Evolutionary conservation across 2,797 vertebrate genomes (phyloP), one percentile per base, ranked within the genome.

Genomic region (Moxostoma hubbsi): DNA sequence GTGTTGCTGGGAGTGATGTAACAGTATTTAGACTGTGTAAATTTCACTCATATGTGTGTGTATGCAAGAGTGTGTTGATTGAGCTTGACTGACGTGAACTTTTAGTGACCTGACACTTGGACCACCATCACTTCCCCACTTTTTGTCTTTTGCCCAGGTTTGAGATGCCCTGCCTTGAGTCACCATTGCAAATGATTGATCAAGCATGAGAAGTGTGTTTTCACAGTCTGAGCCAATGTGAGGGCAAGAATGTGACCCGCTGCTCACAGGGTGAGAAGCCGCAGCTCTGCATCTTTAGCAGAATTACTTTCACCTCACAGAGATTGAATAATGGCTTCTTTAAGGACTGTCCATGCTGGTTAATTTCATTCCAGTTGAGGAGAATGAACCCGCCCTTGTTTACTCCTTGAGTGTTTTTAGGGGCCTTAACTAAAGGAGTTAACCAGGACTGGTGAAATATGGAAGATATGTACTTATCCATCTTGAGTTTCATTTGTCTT

Each of bases 241-340:
- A 89, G 87, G 76, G 80, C 86, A 87, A 89, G 90, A 92, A 90
- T 90, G 90, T 90, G 87, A 86, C 88, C 88, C 85, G 82, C 50
- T 86, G 85, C 85, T 86, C 85, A 86, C 88, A 88, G 90, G 91
- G 91, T 92, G 90, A 92, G 88, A 92, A 92, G 90, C 89, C 89
- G 87, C 65, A 53, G 88, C 86, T 74, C 68, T 72, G 86, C 69
- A 85, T 90, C 89, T 92, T 92, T 89, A 91, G 87, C 90, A 86
- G 87, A 75, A 93, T 94, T 93, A 92, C 92, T 93, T 90, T 93
- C 92, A 92, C 91, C 88, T 92, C 92, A 90, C 87, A 89, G 88
- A 87, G 82, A 85, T 73, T 86, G 87, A 81, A 93, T 92, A 93
- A 93, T 91, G 87, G 83, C 51, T 76, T 85, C 89, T 92, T 93